phyloP scores from a whole-genome alignment of 2,888 invertebrate genomes.

The Cryptophagus acutangulus region DNA sequence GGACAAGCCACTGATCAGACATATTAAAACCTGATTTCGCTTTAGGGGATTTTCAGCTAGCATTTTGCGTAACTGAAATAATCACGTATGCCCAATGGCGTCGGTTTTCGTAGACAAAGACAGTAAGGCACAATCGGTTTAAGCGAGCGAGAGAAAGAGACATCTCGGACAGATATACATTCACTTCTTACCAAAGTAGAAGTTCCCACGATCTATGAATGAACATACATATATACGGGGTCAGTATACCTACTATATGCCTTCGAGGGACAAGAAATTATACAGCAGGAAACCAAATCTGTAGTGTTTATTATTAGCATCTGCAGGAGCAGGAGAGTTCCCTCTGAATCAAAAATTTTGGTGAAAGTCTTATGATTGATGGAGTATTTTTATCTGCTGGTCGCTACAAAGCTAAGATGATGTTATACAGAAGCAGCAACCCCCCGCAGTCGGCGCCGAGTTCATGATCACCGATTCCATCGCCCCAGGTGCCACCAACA shows the following conservation, averaged over 20 bases:
- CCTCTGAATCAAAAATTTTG: no score
- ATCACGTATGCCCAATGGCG: no score
- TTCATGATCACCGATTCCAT: constrained; percentile 19
- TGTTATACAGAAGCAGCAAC: constrained; percentile 1
- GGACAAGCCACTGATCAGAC: no score
- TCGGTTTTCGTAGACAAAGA: no score
- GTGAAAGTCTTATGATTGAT: no score
- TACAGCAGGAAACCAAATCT: constrained; percentile 30
- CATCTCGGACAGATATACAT: constrained; percentile 17
- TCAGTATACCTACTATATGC: constrained; percentile 45
- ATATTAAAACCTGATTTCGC: no score
- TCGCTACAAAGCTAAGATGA: background rate
- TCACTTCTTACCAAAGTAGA: constrained; percentile 22
- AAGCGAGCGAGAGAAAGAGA: no score
- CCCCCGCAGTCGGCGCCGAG: constrained; percentile 19
- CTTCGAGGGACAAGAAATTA: constrained; percentile 34
- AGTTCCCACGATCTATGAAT: constrained; percentile 46
- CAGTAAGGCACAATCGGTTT: no score
- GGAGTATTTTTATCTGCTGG: background rate
- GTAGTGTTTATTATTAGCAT: constrained; percentile 5
- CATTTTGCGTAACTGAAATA: no score
- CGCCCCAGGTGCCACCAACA: constrained; percentile 35
- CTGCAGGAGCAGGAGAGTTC: no score
- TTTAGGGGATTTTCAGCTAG: no score
- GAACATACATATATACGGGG: constrained; percentile 43